These are phyloP conservation scores for Acromyrmex charruanus DNA, from an alignment of 1,140 invertebrate genomes.

Conservation along the genomic window DNA sequence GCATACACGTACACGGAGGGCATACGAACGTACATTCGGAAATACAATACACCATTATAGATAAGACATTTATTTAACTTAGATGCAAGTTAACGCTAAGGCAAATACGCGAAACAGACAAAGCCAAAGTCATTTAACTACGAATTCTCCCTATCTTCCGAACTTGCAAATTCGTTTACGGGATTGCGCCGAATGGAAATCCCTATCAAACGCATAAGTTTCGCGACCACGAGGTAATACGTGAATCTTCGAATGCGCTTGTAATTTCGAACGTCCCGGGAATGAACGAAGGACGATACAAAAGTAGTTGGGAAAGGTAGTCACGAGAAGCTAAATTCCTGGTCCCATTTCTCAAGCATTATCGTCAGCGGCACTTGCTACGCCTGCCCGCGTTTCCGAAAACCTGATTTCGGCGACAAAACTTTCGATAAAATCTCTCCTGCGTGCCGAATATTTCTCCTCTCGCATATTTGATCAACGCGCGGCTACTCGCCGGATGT, in stretches of 20 bases:
- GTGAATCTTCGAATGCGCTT: not conserved
- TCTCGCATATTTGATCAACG: slow-evolving; percentile 54
- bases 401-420: slow-evolving; percentile 53
- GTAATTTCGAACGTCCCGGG: slow-evolving; percentile 20
- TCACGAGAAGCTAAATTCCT: slow-evolving; percentile 74
- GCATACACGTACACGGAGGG: not conserved
- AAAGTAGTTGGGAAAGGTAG: slow-evolving; percentile 69
- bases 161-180: slow-evolving; percentile 35
- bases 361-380: slow-evolving; percentile 62
- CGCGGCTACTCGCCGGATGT: slow-evolving; percentile 38
- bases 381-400: slow-evolving; percentile 13
- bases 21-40: slow-evolving; percentile 5
- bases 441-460: slow-evolving; percentile 52
- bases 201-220: slow-evolving; percentile 26
- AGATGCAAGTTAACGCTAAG: slow-evolving; percentile 35
- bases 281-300: slow-evolving; percentile 66
- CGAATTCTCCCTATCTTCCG: slow-evolving; percentile 27
- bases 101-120: slow-evolving; percentile 44
- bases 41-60: not conserved
- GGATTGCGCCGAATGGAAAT: not conserved
- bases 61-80: slow-evolving; percentile 42
- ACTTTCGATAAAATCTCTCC: slow-evolving; percentile 55
- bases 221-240: slow-evolving; percentile 9
- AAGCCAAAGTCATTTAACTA: slow-evolving; percentile 44
- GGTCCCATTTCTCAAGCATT: slow-evolving; percentile 78